A percentile compares a stretch with the other conserved stretches of the same genome.
These are phyloP conservation scores for Montipora foliosa DNA, from an alignment of 64 coral and sea anemone genomes.

Conservation along the genomic window DNA sequence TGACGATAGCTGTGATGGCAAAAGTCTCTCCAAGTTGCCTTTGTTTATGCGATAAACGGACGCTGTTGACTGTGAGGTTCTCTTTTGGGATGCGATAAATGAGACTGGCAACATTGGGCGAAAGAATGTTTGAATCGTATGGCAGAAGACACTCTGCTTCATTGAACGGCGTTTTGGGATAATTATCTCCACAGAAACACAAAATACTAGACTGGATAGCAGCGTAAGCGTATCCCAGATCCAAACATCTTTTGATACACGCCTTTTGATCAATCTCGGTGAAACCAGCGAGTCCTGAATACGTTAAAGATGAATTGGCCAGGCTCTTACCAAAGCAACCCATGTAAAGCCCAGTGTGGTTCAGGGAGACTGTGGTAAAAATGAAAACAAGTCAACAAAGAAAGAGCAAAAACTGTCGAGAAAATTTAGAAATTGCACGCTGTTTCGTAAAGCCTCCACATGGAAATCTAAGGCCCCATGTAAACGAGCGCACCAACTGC, in stretches of 20 bases:
- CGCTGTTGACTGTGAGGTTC: neutral
- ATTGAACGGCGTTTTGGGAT: neutral
- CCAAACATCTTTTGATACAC: constrained; percentile 26
- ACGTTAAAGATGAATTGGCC: neutral
- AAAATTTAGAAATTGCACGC: too few species aligned
- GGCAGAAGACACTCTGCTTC: constrained; percentile 1
- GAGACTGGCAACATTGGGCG: neutral
- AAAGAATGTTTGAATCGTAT: neutral
- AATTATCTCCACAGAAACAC: constrained; percentile 24
- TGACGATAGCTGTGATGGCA: neutral
- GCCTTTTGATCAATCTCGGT: neutral
- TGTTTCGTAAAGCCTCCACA: too few species aligned
- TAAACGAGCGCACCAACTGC: too few species aligned
- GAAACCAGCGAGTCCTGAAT: neutral
- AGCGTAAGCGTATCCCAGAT: neutral
- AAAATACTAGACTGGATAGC: constrained; percentile 17
- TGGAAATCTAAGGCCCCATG: too few species aligned
- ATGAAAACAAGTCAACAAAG: neutral
- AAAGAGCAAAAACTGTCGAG: neutral
- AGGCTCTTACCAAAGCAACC: neutral
- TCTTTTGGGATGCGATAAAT: constrained; percentile 16
- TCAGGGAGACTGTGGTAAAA: neutral
- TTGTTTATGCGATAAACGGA: neutral
- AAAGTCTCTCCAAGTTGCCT: neutral
- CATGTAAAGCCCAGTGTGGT: neutral